Base-by-base conservation (phyloP, 2,113 vertebrate genomes). In the Cromileptes altivelis region DNA sequence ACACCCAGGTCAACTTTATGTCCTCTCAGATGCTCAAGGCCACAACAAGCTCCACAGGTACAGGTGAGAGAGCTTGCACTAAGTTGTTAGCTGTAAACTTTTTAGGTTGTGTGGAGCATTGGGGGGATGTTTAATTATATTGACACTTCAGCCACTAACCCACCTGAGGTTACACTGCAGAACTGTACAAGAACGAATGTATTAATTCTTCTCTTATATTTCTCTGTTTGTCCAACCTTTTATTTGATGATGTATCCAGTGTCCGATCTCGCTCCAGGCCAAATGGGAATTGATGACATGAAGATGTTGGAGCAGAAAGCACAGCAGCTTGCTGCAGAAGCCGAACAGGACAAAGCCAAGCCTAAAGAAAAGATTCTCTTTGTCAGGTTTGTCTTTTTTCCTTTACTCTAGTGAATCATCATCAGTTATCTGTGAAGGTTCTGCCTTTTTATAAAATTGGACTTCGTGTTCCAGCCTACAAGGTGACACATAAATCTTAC, bases 1-100 rank as follows among this genome's bases (percentile, higher is more conserved):
- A 99, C 92, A 99, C 97, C 0, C 98, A 99, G 91, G 98, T 98
- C 94, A 98, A 98, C 90, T 99, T 99, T 91, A 98, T 99, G 96
- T 96, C 97, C 68, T 97, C 98, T 0, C 97, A 99, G 94, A 98
- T 98, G 97, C 89, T 99, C 70, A 97, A 97, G 86, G 97, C 97
- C 85, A 97, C 95, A 2, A 95, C 96, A 84, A 97, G 94, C 4
- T 93, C 96, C 61, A 96, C 96, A 0, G 97, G 97, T 71, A 97
- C 97, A 0, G 93, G 97, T 97, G 60, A 94, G 90, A 70, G 7
- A 49, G 70, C 8, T 37, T 58, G 11, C 23, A 52, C 6, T 27
- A 42, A 67, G 27, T 58, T 25, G 1, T 71, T 57, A 57, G 13
- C 52, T 8, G 14, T 70, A 0, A 80, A 15, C 6, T 71, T 10